phyloP scores from a whole-genome alignment of 1,140 invertebrate genomes.

The Lordiphosa clarofinis region DNA sequence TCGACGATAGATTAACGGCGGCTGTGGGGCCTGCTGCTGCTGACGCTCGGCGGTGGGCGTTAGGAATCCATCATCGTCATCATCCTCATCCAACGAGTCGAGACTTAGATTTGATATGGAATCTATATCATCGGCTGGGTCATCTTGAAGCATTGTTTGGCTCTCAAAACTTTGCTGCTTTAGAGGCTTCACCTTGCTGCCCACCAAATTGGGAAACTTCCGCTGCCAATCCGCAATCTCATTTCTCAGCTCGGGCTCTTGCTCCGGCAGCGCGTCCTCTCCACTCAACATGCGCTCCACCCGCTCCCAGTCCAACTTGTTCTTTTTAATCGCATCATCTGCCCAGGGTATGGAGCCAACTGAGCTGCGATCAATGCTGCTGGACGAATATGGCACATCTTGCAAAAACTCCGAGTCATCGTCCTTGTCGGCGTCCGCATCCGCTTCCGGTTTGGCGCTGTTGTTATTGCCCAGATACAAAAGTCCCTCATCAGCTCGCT shows the following conservation, averaged over 20 bases:
- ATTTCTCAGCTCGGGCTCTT: conserved; percentile 64
- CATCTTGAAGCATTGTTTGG: conserved; percentile 17
- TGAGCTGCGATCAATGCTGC: conserved; percentile 73
- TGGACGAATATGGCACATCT: conserved; percentile 74
- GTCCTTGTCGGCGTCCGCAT: conserved; percentile 49
- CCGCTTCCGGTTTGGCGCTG: conserved; percentile 33
- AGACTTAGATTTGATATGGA: conserved; percentile 65
- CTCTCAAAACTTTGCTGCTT: conserved; percentile 57
- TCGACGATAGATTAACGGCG: conserved; percentile 28
- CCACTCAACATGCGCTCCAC: conserved; percentile 70
- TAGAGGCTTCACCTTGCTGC: conserved; percentile 28
- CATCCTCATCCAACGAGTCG: conserved; percentile 54
- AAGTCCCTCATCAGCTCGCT: conserved; percentile 19
- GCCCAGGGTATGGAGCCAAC: conserved; percentile 78
- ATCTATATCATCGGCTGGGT: conserved; percentile 52
- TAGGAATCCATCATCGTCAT: conserved; percentile 55
- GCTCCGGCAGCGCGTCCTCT: conserved; percentile 49
- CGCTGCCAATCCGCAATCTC: conserved; percentile 75
- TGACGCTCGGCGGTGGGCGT: conserved; percentile 50
- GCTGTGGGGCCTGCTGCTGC: conserved; percentile 9
- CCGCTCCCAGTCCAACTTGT: conserved; percentile 72
- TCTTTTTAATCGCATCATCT: conserved; percentile 78
- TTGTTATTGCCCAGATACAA: conserved; percentile 29
- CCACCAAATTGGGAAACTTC: conserved; percentile 62
- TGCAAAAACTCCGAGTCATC: conserved; percentile 70